These are phyloP conservation scores for Eonycteris spelaea DNA, from an alignment of 2,113 vertebrate genomes.

Conservation along the genomic window DNA sequence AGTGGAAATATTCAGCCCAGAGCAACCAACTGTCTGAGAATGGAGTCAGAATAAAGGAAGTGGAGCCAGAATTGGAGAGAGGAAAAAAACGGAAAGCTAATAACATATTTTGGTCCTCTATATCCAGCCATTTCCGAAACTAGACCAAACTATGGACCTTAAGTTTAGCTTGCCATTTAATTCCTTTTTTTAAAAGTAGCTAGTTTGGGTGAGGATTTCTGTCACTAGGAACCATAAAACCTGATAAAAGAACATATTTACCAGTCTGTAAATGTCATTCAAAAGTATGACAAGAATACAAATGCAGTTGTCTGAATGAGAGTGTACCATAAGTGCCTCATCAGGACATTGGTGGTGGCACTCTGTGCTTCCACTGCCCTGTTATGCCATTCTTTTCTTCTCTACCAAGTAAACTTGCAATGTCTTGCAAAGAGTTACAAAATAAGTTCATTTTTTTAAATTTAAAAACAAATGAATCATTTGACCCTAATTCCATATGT, in stretches of 20 bases:
- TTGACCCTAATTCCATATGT: not conserved
- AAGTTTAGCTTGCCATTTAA: not conserved
- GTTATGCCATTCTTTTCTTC: not conserved
- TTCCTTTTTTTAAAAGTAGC: not conserved
- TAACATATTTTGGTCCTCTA: not conserved
- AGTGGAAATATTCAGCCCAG: not conserved
- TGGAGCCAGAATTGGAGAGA: not conserved
- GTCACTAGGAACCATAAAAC: not conserved
- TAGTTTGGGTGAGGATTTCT: not conserved
- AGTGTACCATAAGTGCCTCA: too few species aligned
- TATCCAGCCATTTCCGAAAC: not conserved
- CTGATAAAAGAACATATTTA: not conserved
- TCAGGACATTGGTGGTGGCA: not conserved
- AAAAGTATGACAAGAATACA: not conserved
- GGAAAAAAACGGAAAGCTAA: not conserved
- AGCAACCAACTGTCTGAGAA: not conserved
- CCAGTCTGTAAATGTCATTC: not conserved
- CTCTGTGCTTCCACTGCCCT: not conserved
- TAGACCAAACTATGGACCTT: not conserved
- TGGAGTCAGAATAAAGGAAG: slow-evolving; percentile 3
- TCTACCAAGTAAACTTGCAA: not conserved
- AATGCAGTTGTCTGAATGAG: not conserved
- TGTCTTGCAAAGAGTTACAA: not conserved
- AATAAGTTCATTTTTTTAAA: not conserved
- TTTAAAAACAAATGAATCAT: not conserved